Evolutionary conservation across 2,888 invertebrate genomes (phyloP).

Genomic region (Cheilosia impressa): DNA sequence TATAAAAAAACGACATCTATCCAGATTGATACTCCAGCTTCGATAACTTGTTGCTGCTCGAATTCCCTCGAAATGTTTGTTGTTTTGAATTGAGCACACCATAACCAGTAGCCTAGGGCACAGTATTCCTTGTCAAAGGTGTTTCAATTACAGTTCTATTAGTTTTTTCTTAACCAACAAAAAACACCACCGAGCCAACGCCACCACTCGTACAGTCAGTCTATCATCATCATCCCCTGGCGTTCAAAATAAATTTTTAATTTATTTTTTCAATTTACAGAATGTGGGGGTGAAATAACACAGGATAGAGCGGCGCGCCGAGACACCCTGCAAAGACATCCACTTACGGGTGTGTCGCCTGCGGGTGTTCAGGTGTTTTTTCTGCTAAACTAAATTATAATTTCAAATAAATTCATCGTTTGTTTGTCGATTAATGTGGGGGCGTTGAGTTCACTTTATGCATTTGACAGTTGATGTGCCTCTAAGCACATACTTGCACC

Average conservation of each 20-base stretch:
- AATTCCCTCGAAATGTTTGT: slow-evolving; percentile 44
- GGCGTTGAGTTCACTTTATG: slow-evolving; percentile 57
- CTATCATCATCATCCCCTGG: slow-evolving; percentile 62
- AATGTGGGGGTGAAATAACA: slow-evolving; percentile 66
- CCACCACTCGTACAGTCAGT: slow-evolving; percentile 32
- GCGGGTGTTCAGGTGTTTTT: slow-evolving; percentile 73
- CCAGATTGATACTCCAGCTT: slow-evolving; percentile 29
- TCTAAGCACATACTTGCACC: neutral
- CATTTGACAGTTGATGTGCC: slow-evolving; percentile 62
- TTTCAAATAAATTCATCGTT: slow-evolving; percentile 74
- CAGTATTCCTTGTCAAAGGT: slow-evolving; percentile 29
- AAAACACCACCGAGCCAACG: slow-evolving; percentile 21
- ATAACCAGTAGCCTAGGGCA: slow-evolving; percentile 42
- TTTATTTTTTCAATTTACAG: slow-evolving; percentile 72
- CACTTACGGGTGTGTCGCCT: slow-evolving; percentile 63
- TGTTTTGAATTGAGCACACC: slow-evolving; percentile 3
- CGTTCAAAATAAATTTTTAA: slow-evolving; percentile 72
- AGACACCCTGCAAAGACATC: slow-evolving; percentile 59
- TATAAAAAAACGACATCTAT: neutral
- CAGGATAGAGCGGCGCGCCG: neutral
- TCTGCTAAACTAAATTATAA: slow-evolving; percentile 69
- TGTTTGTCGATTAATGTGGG: slow-evolving; percentile 69
- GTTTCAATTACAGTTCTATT: slow-evolving; percentile 42
- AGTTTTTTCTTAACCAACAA: slow-evolving; percentile 23
- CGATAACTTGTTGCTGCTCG: slow-evolving; percentile 71